Evolutionary conservation across 2,797 vertebrate species (phyloP), one percentile per base, ranked within the genome.

Genomic region (Phaenicophaeus curvirostris): DNA sequence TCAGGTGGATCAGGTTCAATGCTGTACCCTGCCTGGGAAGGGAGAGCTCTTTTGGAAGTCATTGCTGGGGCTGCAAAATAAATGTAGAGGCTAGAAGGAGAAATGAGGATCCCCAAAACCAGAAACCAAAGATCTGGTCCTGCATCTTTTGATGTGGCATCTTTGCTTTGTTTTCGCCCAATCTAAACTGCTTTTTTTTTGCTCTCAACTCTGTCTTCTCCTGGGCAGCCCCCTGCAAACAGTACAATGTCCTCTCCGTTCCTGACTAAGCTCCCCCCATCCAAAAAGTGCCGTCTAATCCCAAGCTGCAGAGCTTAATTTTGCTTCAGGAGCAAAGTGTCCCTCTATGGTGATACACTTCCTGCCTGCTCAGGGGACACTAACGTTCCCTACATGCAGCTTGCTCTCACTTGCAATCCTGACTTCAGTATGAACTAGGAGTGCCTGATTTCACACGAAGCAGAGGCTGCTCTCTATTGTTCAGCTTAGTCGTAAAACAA

Each of bases 311-410:
- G 51, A 50, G 11, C 75, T 86, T 50, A 17, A 27, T 86, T 54
- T 42, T 1, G 0, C 11, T 58, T 66, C 28, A 41, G 37, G 31
- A 53, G 33, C 33, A 44, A 31, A 1, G 2, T 9, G 30, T 44
- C 15, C 31, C 37, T 69, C 55, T 46, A 3, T 51, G 55, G 37
- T 3, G 2, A 15, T 53, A 42, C 31, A 7, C 15, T 17, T 5
- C 35, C 39, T 75, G 37, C 30, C 28, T 69, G 72, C 42, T 62
- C 42, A 24, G 46, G 59, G 54, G 54, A 27, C 15, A 10, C 28
- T 27, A 2, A 14, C n/a, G 5, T 42, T 35, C 33, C 54, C 28
- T 33, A 17, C 0, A 0, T 14, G 6, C 21, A 50, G 19, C 21
- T 61, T 53, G 39, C 30, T 8, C 15, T 18, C 27, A 8, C 12